Evolutionary conservation across 2,113 vertebrate species (phyloP), one percentile per base, ranked within the genome.

Genomic region (Archocentrus centrarchus): DNA sequence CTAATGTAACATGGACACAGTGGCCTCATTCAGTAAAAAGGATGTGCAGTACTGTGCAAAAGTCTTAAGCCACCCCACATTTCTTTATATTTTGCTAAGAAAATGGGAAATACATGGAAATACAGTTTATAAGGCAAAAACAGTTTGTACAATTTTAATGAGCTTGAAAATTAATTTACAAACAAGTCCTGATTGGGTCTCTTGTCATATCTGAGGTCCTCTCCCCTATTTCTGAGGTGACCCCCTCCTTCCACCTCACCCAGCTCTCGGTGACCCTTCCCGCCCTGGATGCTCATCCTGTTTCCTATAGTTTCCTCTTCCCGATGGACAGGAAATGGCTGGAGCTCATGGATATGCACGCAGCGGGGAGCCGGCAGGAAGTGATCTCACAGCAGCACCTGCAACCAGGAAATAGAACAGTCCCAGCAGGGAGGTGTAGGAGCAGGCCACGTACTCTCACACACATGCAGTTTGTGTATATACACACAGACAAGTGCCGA

Each of bases 311-410:
- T 88, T 95, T 95, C 95, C 95, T 94, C 92, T 92, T 95, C 91
- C 92, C 92, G 66, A 75, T 6, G 80, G 87, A 90, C 93, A 94
- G 95, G 95, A 96, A 96, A 93, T 80, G 80, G 90, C 88, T 87
- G 90, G 84, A 93, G 78, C 84, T 81, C 81, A 85, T 82, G 92
- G 93, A 95, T 88, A 80, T 79, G 73, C 86, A 81, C 86, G 79
- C 73, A 63, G 77, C 4, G n/a, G 88, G 83, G 83, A 80, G 79
- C 24, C 4, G 47, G 79, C 94, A 92, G 94, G 95, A 96, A 94
- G 92, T 96, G 94, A 96, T 85, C 94, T 96, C 95, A 96, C 93
- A 83, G 90, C 86, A 95, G 91, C 95, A 96, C 95, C 95, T 96
- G 95, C 92, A 87, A 93, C 92, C 76, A 93, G 93, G 94, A 94